A percentile compares a stretch with the other conserved stretches of the same genome.
Conservation (phyloP, 2,113 vertebrate species). For the Microcebus ravelobensis region DNA sequence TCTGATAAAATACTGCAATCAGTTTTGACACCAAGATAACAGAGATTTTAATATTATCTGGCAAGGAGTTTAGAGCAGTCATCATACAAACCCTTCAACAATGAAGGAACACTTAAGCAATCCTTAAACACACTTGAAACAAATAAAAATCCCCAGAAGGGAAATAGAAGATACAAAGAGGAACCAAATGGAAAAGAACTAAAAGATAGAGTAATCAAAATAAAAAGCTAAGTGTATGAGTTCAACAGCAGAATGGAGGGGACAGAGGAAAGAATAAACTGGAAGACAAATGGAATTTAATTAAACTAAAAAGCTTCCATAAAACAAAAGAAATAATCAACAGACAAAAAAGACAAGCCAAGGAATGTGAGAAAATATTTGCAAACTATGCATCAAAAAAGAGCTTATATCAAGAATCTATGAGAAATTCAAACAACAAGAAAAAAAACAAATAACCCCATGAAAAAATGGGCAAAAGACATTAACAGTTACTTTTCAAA, state of each 20-base stretch:
- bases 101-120: not conserved
- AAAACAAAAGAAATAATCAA: too few relatives aligned
- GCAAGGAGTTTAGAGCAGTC: not conserved
- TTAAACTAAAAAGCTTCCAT: too few relatives aligned
- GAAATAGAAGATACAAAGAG: not conserved
- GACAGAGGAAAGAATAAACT: too few relatives aligned
- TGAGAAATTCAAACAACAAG: too few relatives aligned
- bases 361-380: too few relatives aligned
- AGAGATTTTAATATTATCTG: not conserved
- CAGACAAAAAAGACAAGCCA: too few relatives aligned
- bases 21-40: not conserved
- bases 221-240: not conserved
- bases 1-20: not conserved
- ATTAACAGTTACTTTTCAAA: too few relatives aligned
- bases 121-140: not conserved
- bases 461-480: too few relatives aligned
- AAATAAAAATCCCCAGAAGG: not conserved
- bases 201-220: not conserved
- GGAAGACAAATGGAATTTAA: too few relatives aligned
- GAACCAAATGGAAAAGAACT: not conserved
- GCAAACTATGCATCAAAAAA: too few relatives aligned
- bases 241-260: not conserved
- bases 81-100: not conserved
- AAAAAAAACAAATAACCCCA: too few relatives aligned
- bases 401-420: too few relatives aligned